Conservation (phyloP, 2,113 vertebrate species). For the Anguilla japonica region DNA sequence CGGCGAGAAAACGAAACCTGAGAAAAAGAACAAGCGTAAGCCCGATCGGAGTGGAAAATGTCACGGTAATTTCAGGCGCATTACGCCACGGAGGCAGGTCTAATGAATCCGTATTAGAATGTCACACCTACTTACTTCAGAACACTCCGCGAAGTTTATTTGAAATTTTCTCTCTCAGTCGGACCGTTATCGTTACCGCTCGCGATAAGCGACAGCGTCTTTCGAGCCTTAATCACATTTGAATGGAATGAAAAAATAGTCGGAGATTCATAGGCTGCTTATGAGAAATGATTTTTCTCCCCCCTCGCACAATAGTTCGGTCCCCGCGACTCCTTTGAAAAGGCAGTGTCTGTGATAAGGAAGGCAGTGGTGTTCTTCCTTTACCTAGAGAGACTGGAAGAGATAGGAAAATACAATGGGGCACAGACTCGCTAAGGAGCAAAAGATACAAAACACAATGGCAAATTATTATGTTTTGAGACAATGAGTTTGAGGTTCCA, state of each 20-base stretch:
- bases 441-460: neutral
- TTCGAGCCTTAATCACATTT: constrained; percentile 71
- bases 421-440: neutral
- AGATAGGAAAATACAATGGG: neutral
- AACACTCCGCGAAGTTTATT: constrained; percentile 85
- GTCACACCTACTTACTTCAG: constrained; percentile 84
- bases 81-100: constrained; percentile 72
- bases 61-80: constrained; percentile 82
- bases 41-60: constrained; percentile 81
- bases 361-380: constrained; percentile 20
- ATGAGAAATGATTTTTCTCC: constrained; percentile 79
- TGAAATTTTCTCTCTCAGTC: constrained; percentile 73
- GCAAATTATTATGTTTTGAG: neutral
- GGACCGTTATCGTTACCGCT: constrained; percentile 78
- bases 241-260: constrained; percentile 74
- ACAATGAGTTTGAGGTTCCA: neutral
- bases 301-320: constrained; percentile 69
- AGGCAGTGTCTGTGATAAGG: constrained; percentile 58
- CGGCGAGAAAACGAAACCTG: constrained; percentile 43
- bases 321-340: constrained; percentile 81
- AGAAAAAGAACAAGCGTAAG: constrained; percentile 62
- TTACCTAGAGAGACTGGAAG: neutral
- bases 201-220: constrained; percentile 80
- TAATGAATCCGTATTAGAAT: constrained; percentile 86
- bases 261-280: constrained; percentile 73